Evolutionary conservation across 2,888 invertebrate genomes (phyloP), one percentile per base, ranked within the genome.

Genomic region (Cheilosia vernalis): DNA sequence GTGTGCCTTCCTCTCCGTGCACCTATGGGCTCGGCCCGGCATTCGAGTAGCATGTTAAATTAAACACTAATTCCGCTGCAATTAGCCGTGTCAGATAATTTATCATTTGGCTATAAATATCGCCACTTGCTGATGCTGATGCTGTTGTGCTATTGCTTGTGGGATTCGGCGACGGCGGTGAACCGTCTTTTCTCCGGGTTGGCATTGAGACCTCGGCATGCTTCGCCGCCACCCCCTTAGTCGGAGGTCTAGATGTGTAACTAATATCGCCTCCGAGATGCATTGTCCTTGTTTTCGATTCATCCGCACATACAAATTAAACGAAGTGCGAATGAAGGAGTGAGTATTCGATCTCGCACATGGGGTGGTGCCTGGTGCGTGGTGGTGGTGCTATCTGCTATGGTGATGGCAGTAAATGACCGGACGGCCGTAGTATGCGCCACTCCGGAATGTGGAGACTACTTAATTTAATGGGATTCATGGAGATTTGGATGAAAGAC

Each of bases 21-120:
- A 19, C 33, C 67, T 49, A 64, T 58, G 73, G 69, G 72, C 70
- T 70, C 47, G 77, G 72, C 73, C 63, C 72, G 86, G 73, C 82
- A 86, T 86, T 86, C 87, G 85, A 85, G 74, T 85, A 81, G 85
- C 88, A 88, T 88, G 88, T 88, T 88, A 87, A 88, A 88, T 88
- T 88, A 88, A 88, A 88, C 87, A 88, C 88, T 89, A 89, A 88
- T 89, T 88, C 88, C 88, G 87, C 87, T 88, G 89, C 89, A 89
- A 89, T 89, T 89, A 88, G 88, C 87, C 87, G 82, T 89, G 88
- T 89, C 88, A 88, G 87, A 88, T 88, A 87, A 88, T 89, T 89
- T 89, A 89, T 89, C 89, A 89, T 88, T 88, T 74, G 72, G 88
- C 88, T 88, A 88, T 88, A 88, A 88, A 88, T 88, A 88, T 82